These are phyloP conservation scores for Eudyptes chrysolophus DNA, from an alignment of 2,113 vertebrate species.

Conservation along the genomic window DNA sequence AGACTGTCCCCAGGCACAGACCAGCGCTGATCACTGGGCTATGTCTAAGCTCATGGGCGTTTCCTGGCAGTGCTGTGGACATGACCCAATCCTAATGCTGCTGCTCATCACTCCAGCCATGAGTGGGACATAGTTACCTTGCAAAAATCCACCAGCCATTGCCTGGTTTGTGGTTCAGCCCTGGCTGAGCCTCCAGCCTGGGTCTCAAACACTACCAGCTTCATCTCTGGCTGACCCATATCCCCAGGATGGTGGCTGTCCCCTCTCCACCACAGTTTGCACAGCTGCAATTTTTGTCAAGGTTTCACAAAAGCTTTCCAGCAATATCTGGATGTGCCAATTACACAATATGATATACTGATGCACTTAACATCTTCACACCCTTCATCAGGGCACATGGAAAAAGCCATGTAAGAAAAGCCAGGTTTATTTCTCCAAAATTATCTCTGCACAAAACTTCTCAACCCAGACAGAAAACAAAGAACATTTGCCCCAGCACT, in stretches of 20 bases:
- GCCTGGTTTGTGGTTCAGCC: neutral
- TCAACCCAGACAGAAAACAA: neutral
- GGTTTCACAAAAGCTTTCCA: neutral
- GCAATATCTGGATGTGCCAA: neutral
- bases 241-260: neutral
- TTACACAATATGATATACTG: no score
- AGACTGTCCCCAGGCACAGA: neutral
- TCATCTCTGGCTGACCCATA: neutral
- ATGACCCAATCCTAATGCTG: fast-evolving
- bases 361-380: neutral
- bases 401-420: neutral
- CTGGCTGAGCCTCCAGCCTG: neutral
- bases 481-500: neutral
- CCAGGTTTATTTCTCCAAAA: neutral
- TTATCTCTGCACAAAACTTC: neutral
- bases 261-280: neutral
- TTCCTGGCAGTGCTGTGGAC: neutral
- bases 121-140: fast-evolving
- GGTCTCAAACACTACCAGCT: neutral
- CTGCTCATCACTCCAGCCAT: neutral
- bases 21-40: neutral
- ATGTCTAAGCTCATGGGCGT: neutral
- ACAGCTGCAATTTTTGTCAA: neutral
- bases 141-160: neutral
- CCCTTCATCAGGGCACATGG: neutral